Conservation (phyloP, 2,888 invertebrate species). For the Odontothrips loti region DNA sequence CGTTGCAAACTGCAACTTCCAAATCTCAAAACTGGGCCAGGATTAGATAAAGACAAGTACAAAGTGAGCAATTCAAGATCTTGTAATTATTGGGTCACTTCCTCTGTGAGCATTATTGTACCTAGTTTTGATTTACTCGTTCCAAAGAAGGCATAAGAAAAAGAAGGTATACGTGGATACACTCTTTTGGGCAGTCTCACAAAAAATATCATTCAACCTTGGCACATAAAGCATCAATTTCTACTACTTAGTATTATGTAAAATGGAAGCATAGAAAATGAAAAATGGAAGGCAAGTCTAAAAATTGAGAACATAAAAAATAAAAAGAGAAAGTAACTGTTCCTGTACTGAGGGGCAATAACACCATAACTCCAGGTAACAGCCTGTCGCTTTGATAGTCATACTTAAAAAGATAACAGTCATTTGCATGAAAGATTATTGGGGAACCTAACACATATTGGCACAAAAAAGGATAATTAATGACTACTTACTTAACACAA, state of each 20-base stretch:
- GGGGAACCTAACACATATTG: background rate
- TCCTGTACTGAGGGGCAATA: background rate
- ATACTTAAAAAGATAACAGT: background rate
- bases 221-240: background rate
- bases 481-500: constrained; percentile 8
- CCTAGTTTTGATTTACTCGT: too few relatives aligned
- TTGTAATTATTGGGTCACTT: too few relatives aligned
- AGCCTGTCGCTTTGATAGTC: background rate
- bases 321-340: background rate
- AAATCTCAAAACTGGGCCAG: too few relatives aligned
- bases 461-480: background rate
- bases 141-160: background rate
- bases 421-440: background rate
- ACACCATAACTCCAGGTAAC: background rate
- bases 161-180: background rate
- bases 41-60: too few relatives aligned
- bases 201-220: background rate
- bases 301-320: background rate
- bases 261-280: background rate
- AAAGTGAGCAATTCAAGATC: too few relatives aligned
- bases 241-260: background rate
- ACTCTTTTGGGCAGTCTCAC: background rate
- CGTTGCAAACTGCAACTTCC: background rate
- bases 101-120: too few relatives aligned
- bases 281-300: background rate